Percentiles rank a stretch among this genome's conserved stretches.
These are phyloP conservation scores for Rotaria socialis DNA, from an alignment of 2,888 invertebrate species.

Conservation along the genomic window DNA sequence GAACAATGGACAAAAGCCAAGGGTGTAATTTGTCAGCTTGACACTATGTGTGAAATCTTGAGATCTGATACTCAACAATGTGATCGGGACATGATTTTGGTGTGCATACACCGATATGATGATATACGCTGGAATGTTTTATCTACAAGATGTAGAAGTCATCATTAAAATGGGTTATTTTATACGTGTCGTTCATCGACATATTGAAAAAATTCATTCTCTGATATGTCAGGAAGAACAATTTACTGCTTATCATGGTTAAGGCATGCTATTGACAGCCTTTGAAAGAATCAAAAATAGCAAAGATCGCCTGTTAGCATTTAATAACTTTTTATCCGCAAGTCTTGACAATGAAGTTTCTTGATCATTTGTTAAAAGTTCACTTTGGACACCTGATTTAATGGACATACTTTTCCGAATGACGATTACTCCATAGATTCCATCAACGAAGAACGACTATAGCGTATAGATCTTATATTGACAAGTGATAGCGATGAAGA, in stretches of 20 bases:
- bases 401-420: not conserved
- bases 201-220: not conserved
- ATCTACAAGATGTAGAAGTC: not conserved
- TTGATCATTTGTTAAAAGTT: too few relatives aligned
- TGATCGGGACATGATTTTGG: too few relatives aligned
- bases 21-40: too few relatives aligned
- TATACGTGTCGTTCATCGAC: not conserved
- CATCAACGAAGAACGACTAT: not conserved
- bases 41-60: too few relatives aligned
- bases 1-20: too few relatives aligned
- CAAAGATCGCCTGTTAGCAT: not conserved
- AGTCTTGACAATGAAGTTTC: too few relatives aligned
- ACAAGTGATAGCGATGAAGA: not conserved
- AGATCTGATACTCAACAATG: too few relatives aligned
- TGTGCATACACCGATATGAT: not conserved
- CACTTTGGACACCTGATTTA: not conserved
- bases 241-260: not conserved
- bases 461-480: not conserved
- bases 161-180: not conserved
- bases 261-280: not conserved
- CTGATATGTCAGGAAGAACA: not conserved
- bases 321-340: not conserved
- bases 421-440: not conserved
- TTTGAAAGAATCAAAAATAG: not conserved
- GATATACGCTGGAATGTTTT: not conserved